Evolutionary conservation across 1,140 invertebrate species (phyloP).

Genomic region (Drosophila murphyi): DNA sequence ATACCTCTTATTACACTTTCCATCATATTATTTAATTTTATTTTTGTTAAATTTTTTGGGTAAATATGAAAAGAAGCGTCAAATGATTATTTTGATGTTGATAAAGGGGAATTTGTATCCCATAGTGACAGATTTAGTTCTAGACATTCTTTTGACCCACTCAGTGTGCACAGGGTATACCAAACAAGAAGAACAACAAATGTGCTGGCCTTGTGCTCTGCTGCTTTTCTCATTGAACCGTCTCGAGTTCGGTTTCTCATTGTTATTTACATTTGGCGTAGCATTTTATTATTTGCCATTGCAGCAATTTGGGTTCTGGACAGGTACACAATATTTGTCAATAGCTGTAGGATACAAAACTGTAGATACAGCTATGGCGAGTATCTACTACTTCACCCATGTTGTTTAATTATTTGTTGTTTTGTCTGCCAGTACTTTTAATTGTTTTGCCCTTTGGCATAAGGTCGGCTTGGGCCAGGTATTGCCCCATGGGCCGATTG

Average conservation of each 20-base stretch:
- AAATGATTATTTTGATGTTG: too few species aligned
- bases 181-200: conserved; percentile 8
- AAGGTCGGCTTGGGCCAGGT: conserved; percentile 11
- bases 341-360: conserved; percentile 37
- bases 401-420: conserved; percentile 45
- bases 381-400: background rate
- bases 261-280: conserved; percentile 54
- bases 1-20: background rate
- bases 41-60: too few species aligned
- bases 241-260: conserved; percentile 41
- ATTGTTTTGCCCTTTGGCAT: conserved; percentile 38
- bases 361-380: conserved; percentile 17
- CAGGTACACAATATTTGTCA: conserved; percentile 48
- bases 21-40: too few species aligned
- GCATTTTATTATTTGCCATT: conserved; percentile 58
- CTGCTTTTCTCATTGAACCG: conserved; percentile 16
- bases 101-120: too few species aligned
- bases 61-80: too few species aligned
- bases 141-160: too few species aligned
- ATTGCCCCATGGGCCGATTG: conserved; percentile 29
- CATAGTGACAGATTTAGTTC: too few species aligned
- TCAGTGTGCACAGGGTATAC: background rate
- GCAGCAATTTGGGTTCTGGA: conserved; percentile 45
- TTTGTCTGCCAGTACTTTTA: conserved; percentile 28
- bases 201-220: conserved; percentile 17